phyloP scores from a whole-genome alignment of 2,888 invertebrate genomes.

The Agapetus fuscipes region DNA sequence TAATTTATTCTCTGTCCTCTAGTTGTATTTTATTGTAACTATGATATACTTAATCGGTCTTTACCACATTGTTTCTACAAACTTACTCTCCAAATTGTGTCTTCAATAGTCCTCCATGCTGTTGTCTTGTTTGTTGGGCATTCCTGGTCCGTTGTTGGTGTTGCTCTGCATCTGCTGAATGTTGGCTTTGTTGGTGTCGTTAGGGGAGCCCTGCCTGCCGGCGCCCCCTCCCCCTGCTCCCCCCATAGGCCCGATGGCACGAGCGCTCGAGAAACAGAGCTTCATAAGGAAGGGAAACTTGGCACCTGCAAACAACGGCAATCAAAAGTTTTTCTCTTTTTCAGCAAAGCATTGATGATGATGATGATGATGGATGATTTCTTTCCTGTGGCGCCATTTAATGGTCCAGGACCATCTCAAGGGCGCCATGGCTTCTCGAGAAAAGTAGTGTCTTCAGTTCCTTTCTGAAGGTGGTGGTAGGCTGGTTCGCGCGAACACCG shows the following conservation, averaged over 20 bases:
- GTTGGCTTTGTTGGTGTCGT: conserved; percentile 6
- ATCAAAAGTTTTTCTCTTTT: not conserved
- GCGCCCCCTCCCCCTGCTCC: conserved; percentile 14
- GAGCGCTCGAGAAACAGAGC: conserved; percentile 85
- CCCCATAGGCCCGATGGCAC: conserved; percentile 36
- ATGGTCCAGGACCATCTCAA: too few species aligned
- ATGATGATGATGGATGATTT: too few species aligned
- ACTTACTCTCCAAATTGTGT: too few species aligned
- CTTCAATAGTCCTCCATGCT: conserved; percentile 8
- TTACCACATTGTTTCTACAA: too few species aligned
- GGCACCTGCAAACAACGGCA: conserved; percentile 55
- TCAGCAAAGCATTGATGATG: not conserved
- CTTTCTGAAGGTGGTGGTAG: too few species aligned
- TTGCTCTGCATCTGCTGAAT: not conserved
- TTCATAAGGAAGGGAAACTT: conserved; percentile 99
- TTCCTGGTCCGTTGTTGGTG: conserved; percentile 4
- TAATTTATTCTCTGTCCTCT: too few species aligned
- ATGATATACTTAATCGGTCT: too few species aligned
- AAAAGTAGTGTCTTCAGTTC: too few species aligned
- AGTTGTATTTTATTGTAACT: too few species aligned
- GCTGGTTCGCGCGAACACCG: too few species aligned
- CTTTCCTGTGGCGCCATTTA: too few species aligned
- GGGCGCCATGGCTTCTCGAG: too few species aligned
- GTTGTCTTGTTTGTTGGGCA: conserved; percentile 4
- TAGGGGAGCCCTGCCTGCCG: conserved; percentile 7